Evolutionary conservation across 2,888 invertebrate genomes (phyloP), one percentile per base, ranked within the genome.

Genomic region (Mesodorylaimus sp.): DNA sequence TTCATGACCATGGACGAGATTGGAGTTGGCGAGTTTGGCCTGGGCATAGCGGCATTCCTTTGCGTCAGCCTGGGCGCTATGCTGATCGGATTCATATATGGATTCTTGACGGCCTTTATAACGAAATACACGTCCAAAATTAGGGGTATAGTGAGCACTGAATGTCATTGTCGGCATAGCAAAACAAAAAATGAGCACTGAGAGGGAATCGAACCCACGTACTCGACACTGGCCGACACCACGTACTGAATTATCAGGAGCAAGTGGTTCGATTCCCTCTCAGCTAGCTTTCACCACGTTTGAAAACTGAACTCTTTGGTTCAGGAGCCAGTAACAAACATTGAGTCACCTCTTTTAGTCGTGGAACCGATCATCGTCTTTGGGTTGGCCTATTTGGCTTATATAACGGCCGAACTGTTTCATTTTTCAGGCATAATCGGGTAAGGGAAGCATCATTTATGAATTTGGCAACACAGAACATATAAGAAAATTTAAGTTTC

Each of bases 371-470:
- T 75, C 25, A 67, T 73, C 2, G 61, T 75, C 48, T 67, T 74
- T 48, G 69, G 70, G 32, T 64, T 74, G 58, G 74, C 75, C 16
- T 76, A 75, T 56, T 59, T 73, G 26, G 64, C 74, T 1, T 75
- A 74, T 56, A 61, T 76, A 10, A 58, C 68, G 36, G 72, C 74
- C 1, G 75, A 76, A 59, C 58, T 76, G 56, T 70, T 76, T 57
- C 72, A 74, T 51, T 74, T 73, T 58, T 75, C 75, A 3, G 75
- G 75, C 37, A 74, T 75, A 53, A 74, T 75, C 36, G 70, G 69
- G 69, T 69, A 56, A 51, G 50, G 53, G 42, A 3, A 7, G 10
- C 21, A 16, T 21, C 7, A 7, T 43, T 43, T 24, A 43, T 43
- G 10, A 26, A 26, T 26, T 10, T 26, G 26, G 5, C 41, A 39